These are phyloP conservation scores for Megaustenia siamemsis DNA, from an alignment of 2,888 invertebrate species.

Conservation along the genomic window DNA sequence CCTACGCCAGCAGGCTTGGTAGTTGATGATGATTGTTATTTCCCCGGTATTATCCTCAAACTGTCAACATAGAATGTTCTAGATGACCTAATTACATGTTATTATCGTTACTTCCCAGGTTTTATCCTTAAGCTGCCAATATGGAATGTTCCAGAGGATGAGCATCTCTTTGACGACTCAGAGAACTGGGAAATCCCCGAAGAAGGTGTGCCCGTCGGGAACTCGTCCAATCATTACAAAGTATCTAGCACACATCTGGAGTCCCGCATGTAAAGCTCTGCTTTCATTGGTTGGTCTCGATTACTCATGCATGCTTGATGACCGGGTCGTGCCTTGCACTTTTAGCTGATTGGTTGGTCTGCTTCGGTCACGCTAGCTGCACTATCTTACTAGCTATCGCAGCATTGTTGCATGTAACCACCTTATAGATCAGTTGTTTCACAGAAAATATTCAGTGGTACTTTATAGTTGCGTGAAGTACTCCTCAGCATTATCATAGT, in stretches of 20 bases:
- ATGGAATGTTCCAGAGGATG: conserved; percentile 44
- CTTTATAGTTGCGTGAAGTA: too few species aligned
- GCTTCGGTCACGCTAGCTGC: too few species aligned
- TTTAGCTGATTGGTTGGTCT: not conserved
- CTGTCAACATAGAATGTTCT: too few species aligned
- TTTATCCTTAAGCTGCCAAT: conserved; percentile 40
- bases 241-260: not conserved
- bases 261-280: conserved; percentile 39
- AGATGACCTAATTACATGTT: too few species aligned
- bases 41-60: too few species aligned
- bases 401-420: too few species aligned
- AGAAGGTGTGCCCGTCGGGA: not conserved
- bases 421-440: too few species aligned
- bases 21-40: too few species aligned
- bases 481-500: too few species aligned
- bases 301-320: conserved; percentile 12
- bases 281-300: conserved; percentile 42
- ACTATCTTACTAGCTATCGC: too few species aligned
- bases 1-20: too few species aligned
- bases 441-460: too few species aligned
- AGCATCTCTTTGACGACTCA: conserved; percentile 35
- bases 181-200: conserved; percentile 48
- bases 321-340: not conserved
- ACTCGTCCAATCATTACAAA: conserved; percentile 14
- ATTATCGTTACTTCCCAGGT: conserved; percentile 11